Percentiles rank a stretch among this genome's conserved stretches.
phyloP scores from a whole-genome alignment of 37 sponge, comb jelly and placozoan species.

The Haliclona indistincta region DNA sequence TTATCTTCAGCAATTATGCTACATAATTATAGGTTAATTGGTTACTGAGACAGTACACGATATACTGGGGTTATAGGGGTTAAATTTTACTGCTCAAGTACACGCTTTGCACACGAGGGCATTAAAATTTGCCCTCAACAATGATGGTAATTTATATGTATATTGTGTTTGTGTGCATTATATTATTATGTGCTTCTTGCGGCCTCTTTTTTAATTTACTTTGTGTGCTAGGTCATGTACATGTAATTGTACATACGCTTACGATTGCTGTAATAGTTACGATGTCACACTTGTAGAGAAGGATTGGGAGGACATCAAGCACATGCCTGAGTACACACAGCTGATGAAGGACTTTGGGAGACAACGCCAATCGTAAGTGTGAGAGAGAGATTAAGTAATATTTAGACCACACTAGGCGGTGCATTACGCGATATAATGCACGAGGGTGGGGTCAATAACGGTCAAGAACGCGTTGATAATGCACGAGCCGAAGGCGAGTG shows the following conservation, averaged over 20 bases:
- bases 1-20: neutral
- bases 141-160: no score
- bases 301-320: conserved; percentile 94
- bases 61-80: neutral
- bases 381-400: neutral
- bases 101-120: neutral
- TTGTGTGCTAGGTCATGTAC: no score
- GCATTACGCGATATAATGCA: no score
- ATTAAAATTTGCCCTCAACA: no score
- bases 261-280: no score
- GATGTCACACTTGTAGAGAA: conserved; percentile 72
- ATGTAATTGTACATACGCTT: no score
- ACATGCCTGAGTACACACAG: conserved; percentile 91
- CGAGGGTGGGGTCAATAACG: no score
- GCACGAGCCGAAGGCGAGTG: no score
- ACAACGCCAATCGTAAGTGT: conserved; percentile 39
- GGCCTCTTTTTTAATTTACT: no score
- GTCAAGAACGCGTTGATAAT: no score
- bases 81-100: neutral
- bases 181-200: neutral
- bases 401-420: no score
- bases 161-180: conserved; percentile 14
- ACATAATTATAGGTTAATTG: neutral
- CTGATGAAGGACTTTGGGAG: conserved; percentile 82
- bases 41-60: neutral